A percentile compares a stretch with the other conserved stretches of the same genome.
These are phyloP conservation scores for Trichacis sp. DNA, from an alignment of 2,888 invertebrate genomes.

Conservation along the genomic window DNA sequence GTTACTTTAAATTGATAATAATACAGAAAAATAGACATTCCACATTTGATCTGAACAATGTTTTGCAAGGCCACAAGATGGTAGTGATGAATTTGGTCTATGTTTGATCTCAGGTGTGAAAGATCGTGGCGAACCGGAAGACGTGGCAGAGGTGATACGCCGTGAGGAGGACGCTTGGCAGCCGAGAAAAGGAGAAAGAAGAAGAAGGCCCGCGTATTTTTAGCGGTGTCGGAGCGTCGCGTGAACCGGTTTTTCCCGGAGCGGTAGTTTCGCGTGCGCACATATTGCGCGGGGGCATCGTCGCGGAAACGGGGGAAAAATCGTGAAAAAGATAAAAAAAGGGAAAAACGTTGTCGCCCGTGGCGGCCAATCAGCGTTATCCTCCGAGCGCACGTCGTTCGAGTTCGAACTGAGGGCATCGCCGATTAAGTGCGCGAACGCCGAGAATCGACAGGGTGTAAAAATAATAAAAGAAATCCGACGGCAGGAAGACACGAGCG, in stretches of 20 bases:
- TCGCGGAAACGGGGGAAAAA: slow-evolving; percentile 29
- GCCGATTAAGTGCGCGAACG: not conserved
- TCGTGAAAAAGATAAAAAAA: slow-evolving; percentile 25
- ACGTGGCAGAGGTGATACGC: slow-evolving; percentile 20
- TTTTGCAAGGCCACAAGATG: not conserved
- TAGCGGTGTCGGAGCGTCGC: slow-evolving; percentile 45
- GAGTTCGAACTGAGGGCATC: not conserved
- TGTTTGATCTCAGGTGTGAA: slow-evolving; percentile 25
- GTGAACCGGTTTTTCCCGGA: slow-evolving; percentile 59
- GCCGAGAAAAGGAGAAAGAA: slow-evolving; percentile 16
- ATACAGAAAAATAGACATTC: too few relatives aligned
- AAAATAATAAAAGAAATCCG: not conserved
- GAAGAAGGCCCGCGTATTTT: slow-evolving; percentile 46
- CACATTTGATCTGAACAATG: not conserved
- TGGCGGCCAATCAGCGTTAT: not conserved
- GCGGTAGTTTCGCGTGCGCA: not conserved
- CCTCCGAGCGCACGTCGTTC: not conserved
- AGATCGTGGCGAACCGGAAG: slow-evolving; percentile 36
- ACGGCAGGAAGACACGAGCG: not conserved
- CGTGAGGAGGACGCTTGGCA: slow-evolving; percentile 21
- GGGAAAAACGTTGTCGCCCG: slow-evolving; percentile 7
- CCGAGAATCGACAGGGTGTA: not conserved
- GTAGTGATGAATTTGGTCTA: not conserved
- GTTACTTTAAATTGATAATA: too few relatives aligned
- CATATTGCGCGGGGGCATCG: not conserved